Conservation (phyloP, 2,797 vertebrate genomes). For the Steatocranus sp. region DNA sequence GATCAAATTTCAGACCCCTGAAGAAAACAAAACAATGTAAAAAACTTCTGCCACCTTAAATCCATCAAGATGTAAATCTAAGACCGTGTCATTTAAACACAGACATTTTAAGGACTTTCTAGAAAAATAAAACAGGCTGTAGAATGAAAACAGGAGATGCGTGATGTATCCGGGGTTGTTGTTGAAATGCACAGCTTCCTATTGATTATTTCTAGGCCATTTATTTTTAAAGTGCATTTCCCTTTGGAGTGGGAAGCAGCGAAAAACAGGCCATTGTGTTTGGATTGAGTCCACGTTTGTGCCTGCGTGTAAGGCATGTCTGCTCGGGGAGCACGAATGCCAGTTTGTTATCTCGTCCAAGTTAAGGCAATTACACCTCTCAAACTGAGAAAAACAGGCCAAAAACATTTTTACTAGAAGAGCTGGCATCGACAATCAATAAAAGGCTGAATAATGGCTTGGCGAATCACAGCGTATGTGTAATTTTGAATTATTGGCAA, state of each 20-base stretch:
- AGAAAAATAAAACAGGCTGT: not conserved
- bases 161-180: constrained; percentile 34
- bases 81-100: not conserved
- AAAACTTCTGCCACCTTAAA: not conserved
- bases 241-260: constrained; percentile 20
- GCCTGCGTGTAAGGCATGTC: not conserved
- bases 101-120: not conserved
- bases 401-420: constrained; percentile 5
- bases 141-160: not conserved
- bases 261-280: constrained; percentile 60
- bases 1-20: not conserved
- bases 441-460: not conserved
- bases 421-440: not conserved
- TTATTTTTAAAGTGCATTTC: constrained; percentile 62
- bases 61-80: not conserved
- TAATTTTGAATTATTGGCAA: not conserved
- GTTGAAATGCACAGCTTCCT: constrained; percentile 18
- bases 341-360: not conserved
- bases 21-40: not conserved
- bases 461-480: not conserved
- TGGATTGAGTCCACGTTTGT: constrained; percentile 36
- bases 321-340: not conserved
- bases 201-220: constrained; percentile 65
- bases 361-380: constrained; percentile 19
- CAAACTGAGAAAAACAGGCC: constrained; percentile 7